phyloP scores from a whole-genome alignment of 2,797 vertebrate species.

The Karalla daura region DNA sequence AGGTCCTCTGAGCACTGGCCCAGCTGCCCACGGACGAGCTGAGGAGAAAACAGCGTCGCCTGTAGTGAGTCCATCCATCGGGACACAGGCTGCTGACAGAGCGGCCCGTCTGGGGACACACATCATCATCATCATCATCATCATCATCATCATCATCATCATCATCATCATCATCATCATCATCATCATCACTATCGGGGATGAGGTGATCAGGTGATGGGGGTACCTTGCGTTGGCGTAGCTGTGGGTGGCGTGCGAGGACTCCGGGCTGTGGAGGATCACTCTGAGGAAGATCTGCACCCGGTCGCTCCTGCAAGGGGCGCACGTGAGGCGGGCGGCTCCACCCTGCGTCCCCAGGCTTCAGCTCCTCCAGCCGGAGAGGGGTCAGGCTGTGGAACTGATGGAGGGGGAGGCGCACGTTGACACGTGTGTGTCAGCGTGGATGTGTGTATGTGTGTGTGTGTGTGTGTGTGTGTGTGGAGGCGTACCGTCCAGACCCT shows the following conservation, averaged over 20 bases:
- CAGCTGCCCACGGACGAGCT: conserved; percentile 71
- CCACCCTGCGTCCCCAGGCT: conserved; percentile 41
- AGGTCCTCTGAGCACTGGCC: conserved; percentile 76
- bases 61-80: conserved; percentile 71
- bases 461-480: background rate
- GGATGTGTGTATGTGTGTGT: background rate
- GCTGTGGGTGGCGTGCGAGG: background rate
- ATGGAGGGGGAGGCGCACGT: background rate
- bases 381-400: conserved; percentile 80
- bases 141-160: no score
- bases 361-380: conserved; percentile 65
- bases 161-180: no score
- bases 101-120: conserved; percentile 58
- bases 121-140: no score
- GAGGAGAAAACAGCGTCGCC: conserved; percentile 73
- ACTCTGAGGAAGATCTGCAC: conserved; percentile 59
- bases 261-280: conserved; percentile 48
- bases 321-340: conserved; percentile 43
- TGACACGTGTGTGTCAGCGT: background rate
- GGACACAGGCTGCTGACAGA: conserved; percentile 65
- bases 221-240: conserved; percentile 51
- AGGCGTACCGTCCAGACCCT: conserved; percentile 73
- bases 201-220: no score
- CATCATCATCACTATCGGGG: no score
- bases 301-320: conserved; percentile 27